Evolutionary conservation across 2,888 invertebrate species (phyloP).

Genomic region (Bursaphelenchus okinawaensis): DNA sequence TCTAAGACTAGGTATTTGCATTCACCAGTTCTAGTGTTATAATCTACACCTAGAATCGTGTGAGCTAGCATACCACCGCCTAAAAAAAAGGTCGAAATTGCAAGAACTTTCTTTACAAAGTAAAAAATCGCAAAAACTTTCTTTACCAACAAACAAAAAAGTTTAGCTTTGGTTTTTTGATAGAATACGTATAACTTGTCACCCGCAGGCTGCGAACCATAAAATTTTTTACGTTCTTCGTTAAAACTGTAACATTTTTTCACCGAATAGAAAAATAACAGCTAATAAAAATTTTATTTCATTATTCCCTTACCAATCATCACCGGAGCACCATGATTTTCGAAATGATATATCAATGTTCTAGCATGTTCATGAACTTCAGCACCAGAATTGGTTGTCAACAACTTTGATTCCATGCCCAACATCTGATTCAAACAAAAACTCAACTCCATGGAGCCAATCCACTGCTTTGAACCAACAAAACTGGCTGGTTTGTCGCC

Average conservation of each 20-base stretch:
- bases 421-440: slow-evolving; percentile 68
- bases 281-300: background rate
- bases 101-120: background rate
- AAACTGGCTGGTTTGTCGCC: slow-evolving; percentile 84
- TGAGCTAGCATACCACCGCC: slow-evolving; percentile 95
- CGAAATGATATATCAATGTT: slow-evolving; percentile 82
- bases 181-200: background rate
- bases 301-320: slow-evolving; percentile 76
- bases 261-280: background rate
- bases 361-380: slow-evolving; percentile 72
- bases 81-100: slow-evolving; percentile 57
- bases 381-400: slow-evolving; percentile 77
- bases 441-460: slow-evolving; percentile 93
- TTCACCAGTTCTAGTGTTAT: slow-evolving; percentile 72
- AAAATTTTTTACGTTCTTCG: background rate
- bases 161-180: background rate
- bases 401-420: slow-evolving; percentile 66
- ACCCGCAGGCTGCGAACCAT: no score
- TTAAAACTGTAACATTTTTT: no score
- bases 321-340: slow-evolving; percentile 84
- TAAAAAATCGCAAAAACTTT: no score
- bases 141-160: background rate
- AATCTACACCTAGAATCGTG: slow-evolving; percentile 90
- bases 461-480: slow-evolving; percentile 88
- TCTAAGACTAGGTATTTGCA: slow-evolving; percentile 89